A percentile compares a stretch with the other conserved stretches of the same genome.
Conservation (phyloP, 2,113 vertebrate genomes). For the Thryonomys swinderianus region DNA sequence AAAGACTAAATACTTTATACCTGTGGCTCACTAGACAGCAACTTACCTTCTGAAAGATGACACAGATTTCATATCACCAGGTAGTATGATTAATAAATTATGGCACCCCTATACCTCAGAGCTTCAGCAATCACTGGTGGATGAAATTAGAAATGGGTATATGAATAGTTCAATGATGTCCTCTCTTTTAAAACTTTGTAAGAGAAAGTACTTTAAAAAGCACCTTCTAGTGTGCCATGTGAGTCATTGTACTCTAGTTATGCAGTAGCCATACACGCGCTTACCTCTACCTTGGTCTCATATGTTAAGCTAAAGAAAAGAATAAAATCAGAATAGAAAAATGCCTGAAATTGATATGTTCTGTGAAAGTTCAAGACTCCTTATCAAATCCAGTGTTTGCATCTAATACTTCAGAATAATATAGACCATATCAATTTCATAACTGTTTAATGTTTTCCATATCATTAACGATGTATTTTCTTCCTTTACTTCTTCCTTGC, state of each 20-base stretch:
- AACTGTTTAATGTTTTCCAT: background rate
- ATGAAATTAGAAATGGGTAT: conserved; percentile 14
- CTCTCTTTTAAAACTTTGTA: background rate
- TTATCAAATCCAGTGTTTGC: background rate
- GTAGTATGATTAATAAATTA: background rate
- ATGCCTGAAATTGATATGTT: background rate
- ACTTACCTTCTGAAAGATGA: background rate
- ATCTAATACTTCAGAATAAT: background rate
- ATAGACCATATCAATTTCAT: no score
- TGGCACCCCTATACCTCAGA: background rate
- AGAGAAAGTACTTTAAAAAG: background rate
- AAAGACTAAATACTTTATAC: background rate
- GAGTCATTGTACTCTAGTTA: background rate
- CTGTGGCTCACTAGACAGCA: background rate
- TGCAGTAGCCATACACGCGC: background rate
- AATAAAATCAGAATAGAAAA: background rate
- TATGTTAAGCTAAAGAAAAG: background rate
- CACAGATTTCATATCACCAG: background rate
- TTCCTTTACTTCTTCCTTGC: background rate
- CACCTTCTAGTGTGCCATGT: background rate
- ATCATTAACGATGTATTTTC: background rate
- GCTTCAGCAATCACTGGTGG: background rate
- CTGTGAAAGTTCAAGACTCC: background rate
- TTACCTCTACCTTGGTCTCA: background rate
- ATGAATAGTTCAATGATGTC: background rate